Evolutionary conservation across 2,113 vertebrate species (phyloP), one percentile per base, ranked within the genome.

Genomic region (Turdus rufiventris): DNA sequence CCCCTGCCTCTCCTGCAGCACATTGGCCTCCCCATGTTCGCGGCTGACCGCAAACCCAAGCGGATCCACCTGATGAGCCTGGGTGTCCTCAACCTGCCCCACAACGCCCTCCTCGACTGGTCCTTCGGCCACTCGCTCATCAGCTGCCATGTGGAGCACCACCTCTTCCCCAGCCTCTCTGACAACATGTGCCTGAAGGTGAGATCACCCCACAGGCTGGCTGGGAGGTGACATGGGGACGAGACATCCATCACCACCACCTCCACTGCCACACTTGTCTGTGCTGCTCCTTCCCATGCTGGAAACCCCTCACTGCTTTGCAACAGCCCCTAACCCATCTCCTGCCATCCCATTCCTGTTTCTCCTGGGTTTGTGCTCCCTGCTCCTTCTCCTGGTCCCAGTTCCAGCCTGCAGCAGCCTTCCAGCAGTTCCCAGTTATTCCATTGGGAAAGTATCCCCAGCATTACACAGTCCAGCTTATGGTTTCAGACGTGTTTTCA

Each of bases 151-250:
- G 98, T 99, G 95, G 99, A 99, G 93, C 99, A 99, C 23, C 99
- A 99, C 73, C 98, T 99, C 88, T 99, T 99, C 97, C 99, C 99
- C 74, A 88, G 76, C 60, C 98, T 99, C 85, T 99, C 99, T 0
- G 99, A 99, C 92, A 97, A 99, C 98, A 99, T 99, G 99, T 99
- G 99, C 91, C 96, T 99, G 14, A 99, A 99, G 98, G 99, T 99
- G 87, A 85, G 92, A 19, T 0, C 1, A 18, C 40, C 53, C 42
- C 4, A 0, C 0, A 0, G 74, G 8, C 18, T 3, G 2, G 26
- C 36, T 56, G 54, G 67, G 50, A 78, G 23, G 33, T 75, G 78
- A 78, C 26, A 14, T 0, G 0, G 57, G 61, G 25, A 74, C 0
- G 0, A 62, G 60, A 42, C 25, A 33, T 51, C 57, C 19, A 7